phyloP scores from a whole-genome alignment of 2,888 invertebrate genomes.

The Pimpla rufipes region DNA sequence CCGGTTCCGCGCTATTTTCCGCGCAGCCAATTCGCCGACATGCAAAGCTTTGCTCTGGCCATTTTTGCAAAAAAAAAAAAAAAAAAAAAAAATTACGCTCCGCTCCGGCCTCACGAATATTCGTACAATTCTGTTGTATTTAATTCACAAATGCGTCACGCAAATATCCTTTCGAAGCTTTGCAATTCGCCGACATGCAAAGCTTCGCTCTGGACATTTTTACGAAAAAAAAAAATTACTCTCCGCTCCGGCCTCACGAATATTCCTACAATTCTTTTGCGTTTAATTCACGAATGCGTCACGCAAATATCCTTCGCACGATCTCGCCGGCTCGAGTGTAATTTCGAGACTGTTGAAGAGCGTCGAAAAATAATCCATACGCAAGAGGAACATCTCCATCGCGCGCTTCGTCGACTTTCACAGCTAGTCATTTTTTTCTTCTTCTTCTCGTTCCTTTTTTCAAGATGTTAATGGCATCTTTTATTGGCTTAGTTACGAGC shows the following conservation, averaged over 20 bases:
- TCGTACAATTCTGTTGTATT: too few relatives aligned
- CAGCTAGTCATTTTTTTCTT: background rate
- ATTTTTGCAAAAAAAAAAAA: background rate
- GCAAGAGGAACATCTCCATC: background rate
- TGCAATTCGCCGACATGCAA: too few relatives aligned
- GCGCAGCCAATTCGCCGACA: background rate
- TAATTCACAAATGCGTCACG: background rate
- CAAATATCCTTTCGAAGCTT: background rate
- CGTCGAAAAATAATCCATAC: constrained; percentile 16
- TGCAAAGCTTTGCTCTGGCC: background rate
- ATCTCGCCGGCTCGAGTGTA: background rate
- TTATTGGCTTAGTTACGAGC: constrained; percentile 46
- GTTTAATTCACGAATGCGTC: too few relatives aligned
- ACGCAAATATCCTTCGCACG: background rate
- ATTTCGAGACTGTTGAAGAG: constrained; percentile 19
- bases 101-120: too few relatives aligned
- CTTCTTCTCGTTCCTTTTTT: background rate
- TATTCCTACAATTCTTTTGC: too few relatives aligned
- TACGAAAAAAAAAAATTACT: too few relatives aligned
- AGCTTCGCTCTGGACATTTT: too few relatives aligned
- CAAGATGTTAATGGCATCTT: constrained; percentile 38
- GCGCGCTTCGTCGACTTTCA: constrained; percentile 22
- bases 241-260: too few relatives aligned
- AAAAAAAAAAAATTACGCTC: too few relatives aligned
- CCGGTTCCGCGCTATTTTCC: background rate